Conservation (phyloP, 23 tunicate species). For the Aplidium turbinatum region DNA sequence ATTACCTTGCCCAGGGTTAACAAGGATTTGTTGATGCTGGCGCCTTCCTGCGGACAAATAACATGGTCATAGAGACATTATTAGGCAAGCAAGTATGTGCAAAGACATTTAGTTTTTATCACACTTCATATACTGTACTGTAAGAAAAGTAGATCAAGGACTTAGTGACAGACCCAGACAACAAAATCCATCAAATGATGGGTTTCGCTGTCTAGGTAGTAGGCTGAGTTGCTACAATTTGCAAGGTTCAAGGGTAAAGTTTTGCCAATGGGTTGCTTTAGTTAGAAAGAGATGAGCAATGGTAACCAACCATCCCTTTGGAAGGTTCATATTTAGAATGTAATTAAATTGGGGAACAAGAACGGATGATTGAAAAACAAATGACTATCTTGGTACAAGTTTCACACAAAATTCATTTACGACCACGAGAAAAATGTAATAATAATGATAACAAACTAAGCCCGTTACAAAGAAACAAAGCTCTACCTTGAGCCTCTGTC, state of each 20-base stretch:
- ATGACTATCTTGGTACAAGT: background rate
- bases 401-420: background rate
- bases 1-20: slow-evolving; percentile 87
- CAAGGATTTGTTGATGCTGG: slow-evolving; percentile 74
- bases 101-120: background rate
- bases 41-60: slow-evolving; percentile 67
- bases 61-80: background rate
- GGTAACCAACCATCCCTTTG: too few relatives aligned
- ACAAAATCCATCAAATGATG: too few relatives aligned
- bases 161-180: too few relatives aligned
- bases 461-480: too few relatives aligned
- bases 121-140: background rate
- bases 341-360: too few relatives aligned
- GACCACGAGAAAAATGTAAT: background rate
- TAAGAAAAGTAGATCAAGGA: too few relatives aligned
- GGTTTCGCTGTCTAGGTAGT: too few relatives aligned
- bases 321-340: too few relatives aligned
- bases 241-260: too few relatives aligned
- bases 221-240: too few relatives aligned
- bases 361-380: background rate
- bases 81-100: background rate
- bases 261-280: too few relatives aligned
- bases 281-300: too few relatives aligned
- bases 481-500: slow-evolving; percentile 73
- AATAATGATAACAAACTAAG: background rate